phyloP scores from a whole-genome alignment of 1,140 invertebrate species.

The Pomacea maculata region DNA sequence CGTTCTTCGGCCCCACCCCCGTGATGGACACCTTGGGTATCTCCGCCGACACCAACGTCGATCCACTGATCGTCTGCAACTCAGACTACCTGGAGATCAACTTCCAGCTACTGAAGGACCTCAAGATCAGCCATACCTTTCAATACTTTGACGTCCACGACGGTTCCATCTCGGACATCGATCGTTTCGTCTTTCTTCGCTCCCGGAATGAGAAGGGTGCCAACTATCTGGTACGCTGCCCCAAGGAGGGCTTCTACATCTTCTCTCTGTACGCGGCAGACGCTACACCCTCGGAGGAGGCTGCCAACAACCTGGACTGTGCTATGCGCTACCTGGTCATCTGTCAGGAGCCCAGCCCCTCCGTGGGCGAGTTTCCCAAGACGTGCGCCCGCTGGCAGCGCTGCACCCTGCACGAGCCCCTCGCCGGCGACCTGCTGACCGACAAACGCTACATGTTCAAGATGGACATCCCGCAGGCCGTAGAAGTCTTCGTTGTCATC shows the following conservation, averaged over 20 bases:
- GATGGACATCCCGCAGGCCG: conserved; percentile 57
- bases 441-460: conserved; percentile 56
- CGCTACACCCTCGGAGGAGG: conserved; percentile 25
- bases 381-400: conserved; percentile 60
- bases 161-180: conserved; percentile 55
- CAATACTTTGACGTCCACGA: conserved; percentile 58
- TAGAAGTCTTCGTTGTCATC: conserved; percentile 59
- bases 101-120: conserved; percentile 52
- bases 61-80: conserved; percentile 57
- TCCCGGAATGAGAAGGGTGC: conserved; percentile 52
- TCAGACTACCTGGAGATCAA: conserved; percentile 54
- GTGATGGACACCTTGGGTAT: conserved; percentile 55
- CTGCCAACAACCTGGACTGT: conserved; percentile 53
- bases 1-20: conserved; percentile 60
- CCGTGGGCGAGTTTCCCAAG: conserved; percentile 55
- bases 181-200: conserved; percentile 59
- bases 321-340: conserved; percentile 61
- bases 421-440: conserved; percentile 58
- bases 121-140: conserved; percentile 59
- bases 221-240: conserved; percentile 59
- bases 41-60: conserved; percentile 46
- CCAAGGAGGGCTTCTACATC: conserved; percentile 62
- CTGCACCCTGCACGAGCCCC: conserved; percentile 60
- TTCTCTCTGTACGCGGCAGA: conserved; percentile 60
- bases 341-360: conserved; percentile 57